Base-by-base conservation (phyloP, 2,888 invertebrate genomes). In the Drosophila birchii region DNA sequence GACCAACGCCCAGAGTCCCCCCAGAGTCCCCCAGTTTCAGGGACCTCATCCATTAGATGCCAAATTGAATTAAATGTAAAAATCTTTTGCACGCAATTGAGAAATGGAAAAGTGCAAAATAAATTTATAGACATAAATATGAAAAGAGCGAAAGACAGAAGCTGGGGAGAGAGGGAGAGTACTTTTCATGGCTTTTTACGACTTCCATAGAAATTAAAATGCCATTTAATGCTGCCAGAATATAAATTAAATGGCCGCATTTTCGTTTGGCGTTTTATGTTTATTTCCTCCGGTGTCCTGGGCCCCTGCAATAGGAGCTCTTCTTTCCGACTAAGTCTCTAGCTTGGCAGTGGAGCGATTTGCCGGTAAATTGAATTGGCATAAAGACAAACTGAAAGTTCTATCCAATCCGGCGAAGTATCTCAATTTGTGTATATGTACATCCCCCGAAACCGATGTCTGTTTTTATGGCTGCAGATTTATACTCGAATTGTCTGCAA, bases 61-160 rank as follows among this genome's bases (percentile, higher is more conserved):
- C 58, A 75, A 85, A 87, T 80, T 79, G 70, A 82, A 87, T 87
- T 66, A 72, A 87, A 81, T 79, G 54, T 47, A 60, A 43, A 75
- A 78, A 83, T 80, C 69, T 73, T 63, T 76, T 71, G 58, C 59
- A 63, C 63, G 78, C 67, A 78, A 71, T 80, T 78, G 64, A 54
- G 43, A 56, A 72, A 62, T 68, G 57, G 47, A 51, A 68, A 74
- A 74, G 69, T 71, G 59, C 54, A 59, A 75, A 73, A 73, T 55
- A 68, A 73, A 73, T 73, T 75, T 68, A 75, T 75, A 59, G 76
- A 68, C 73, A 58, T 75, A 59, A 73, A 73, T 74, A 75, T 74
- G 73, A 69, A 71, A 38, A 8, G 38, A 49, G 53, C 23, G 38
- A 29, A 14, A 55, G 59, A 29, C 9, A 55, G 59, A 39, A 9